phyloP scores from a whole-genome alignment of 92 coral and sea anemone species.

The Muricea muricata region DNA sequence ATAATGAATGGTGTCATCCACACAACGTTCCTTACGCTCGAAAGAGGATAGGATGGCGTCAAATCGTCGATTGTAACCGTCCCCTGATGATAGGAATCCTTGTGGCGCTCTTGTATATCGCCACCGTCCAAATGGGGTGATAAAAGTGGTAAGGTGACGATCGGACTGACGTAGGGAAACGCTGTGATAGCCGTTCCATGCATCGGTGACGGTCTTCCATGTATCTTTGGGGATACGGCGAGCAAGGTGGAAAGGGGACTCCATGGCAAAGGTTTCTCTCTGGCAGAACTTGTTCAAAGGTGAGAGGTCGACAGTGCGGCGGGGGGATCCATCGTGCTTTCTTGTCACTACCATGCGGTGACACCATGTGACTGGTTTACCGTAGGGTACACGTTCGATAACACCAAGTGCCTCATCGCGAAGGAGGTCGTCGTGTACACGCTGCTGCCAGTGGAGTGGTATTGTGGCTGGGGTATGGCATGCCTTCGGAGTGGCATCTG shows the following conservation, averaged over 20 bases:
- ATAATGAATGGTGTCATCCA: slow-evolving; percentile 78
- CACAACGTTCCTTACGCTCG: slow-evolving; percentile 75
- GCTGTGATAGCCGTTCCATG: slow-evolving; percentile 76
- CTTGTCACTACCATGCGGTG: slow-evolving; percentile 66
- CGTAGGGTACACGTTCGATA: slow-evolving; percentile 68
- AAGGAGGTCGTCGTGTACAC: slow-evolving; percentile 47
- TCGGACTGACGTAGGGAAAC: slow-evolving; percentile 68
- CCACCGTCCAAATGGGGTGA: slow-evolving; percentile 46
- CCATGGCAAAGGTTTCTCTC: slow-evolving; percentile 67
- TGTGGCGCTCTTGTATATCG: slow-evolving; percentile 62
- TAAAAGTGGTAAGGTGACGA: slow-evolving; percentile 63
- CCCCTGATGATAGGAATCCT: slow-evolving; percentile 73
- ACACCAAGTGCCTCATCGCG: slow-evolving; percentile 60
- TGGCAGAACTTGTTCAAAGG: slow-evolving; percentile 70
- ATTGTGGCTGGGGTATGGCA: slow-evolving; percentile 68
- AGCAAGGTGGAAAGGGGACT: slow-evolving; percentile 71
- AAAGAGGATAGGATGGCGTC: slow-evolving; percentile 70
- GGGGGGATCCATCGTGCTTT: slow-evolving; percentile 72
- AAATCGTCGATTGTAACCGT: slow-evolving; percentile 76
- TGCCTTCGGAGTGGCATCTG: slow-evolving; percentile 60
- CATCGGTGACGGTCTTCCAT: slow-evolving; percentile 73
- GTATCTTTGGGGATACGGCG: slow-evolving; percentile 67
- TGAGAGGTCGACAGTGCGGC: slow-evolving; percentile 70
- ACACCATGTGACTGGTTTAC: slow-evolving; percentile 75
- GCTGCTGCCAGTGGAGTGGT: slow-evolving; percentile 59